Evolutionary conservation across 1,140 invertebrate species (phyloP).

Genomic region (Melipona quadrifasciata): DNA sequence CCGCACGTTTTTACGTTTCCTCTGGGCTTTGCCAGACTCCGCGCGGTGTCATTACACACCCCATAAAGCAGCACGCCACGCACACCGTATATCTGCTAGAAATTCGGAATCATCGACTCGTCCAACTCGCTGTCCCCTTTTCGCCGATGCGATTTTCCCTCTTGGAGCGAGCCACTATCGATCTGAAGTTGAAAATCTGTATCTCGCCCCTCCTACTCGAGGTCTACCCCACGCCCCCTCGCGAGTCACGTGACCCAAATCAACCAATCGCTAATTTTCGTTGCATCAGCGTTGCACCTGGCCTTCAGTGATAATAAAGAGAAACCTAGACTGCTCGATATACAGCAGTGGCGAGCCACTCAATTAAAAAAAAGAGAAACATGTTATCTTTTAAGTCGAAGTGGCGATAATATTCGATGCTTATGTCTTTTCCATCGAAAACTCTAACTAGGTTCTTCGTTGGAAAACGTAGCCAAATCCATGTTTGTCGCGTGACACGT

Average conservation of each 20-base stretch:
- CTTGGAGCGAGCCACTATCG: no score
- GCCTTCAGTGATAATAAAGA: no score
- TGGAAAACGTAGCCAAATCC: neutral
- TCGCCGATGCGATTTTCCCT: neutral
- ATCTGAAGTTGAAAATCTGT: no score
- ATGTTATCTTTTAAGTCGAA: neutral
- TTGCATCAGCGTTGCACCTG: no score
- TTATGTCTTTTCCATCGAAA: neutral
- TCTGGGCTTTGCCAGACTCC: constrained; percentile 67
- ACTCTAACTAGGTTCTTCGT: neutral
- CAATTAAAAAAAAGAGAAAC: neutral
- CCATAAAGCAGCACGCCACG: constrained; percentile 69
- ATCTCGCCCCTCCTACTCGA: no score
- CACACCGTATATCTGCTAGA: constrained; percentile 34
- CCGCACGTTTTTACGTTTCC: constrained; percentile 69
- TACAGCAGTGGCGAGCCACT: no score
- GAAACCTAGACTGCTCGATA: no score
- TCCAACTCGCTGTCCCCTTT: constrained; percentile 20
- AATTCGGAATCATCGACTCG: constrained; percentile 58
- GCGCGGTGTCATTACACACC: constrained; percentile 69
- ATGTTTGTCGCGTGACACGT: neutral
- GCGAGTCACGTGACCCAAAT: no score
- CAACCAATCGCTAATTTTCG: no score
- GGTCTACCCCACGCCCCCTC: no score
- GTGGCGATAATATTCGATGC: neutral